Evolutionary conservation across 2,797 vertebrate species (phyloP).

Genomic region (Phrynocephalus forsythii): DNA sequence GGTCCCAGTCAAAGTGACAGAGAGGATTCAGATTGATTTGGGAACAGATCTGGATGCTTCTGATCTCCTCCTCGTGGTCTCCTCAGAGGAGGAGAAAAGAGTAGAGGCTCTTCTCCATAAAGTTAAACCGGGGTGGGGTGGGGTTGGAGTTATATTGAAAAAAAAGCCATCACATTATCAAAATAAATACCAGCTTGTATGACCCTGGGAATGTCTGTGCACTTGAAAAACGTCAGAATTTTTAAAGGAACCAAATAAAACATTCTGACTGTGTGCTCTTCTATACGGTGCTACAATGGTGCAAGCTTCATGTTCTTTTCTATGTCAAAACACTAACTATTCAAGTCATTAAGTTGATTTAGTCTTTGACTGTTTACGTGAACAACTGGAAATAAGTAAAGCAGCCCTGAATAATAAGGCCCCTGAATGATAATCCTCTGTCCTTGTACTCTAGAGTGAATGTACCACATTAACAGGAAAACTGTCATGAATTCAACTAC

Average conservation of each 20-base stretch:
- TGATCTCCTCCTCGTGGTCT: neutral
- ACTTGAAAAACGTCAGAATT: neutral
- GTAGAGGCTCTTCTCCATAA: neutral
- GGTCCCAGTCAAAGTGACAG: neutral
- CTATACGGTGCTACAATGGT: neutral
- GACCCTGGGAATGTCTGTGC: neutral
- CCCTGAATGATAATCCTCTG: neutral
- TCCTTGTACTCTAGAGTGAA: too few relatives aligned
- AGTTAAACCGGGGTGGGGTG: neutral
- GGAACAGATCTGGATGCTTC: neutral
- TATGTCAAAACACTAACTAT: too few relatives aligned
- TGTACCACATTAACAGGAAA: neutral
- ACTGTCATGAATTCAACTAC: neutral
- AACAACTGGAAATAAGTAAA: neutral
- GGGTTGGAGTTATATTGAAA: neutral
- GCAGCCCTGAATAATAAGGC: neutral
- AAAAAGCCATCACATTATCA: neutral
- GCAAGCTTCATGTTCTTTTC: neutral
- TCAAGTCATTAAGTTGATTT: neutral
- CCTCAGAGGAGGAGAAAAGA: neutral
- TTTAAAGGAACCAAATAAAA: neutral
- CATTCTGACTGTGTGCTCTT: neutral
- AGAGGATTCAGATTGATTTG: neutral
- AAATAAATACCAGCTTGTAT: neutral
- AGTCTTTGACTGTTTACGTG: constrained; percentile 4